phyloP scores from a whole-genome alignment of 2,797 vertebrate species.

The Luscinia megarhynchos region DNA sequence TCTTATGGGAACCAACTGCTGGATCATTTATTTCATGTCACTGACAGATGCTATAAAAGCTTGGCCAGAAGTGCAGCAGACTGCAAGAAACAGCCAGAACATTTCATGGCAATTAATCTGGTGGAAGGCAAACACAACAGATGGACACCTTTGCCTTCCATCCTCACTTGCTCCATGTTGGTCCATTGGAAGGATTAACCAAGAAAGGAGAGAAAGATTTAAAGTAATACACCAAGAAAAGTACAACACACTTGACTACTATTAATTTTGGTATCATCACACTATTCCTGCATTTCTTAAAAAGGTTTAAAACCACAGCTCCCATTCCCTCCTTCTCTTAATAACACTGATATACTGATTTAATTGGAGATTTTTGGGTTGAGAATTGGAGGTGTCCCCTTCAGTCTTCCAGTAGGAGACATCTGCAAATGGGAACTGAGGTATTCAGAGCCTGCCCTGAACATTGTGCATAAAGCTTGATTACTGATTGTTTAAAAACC shows the following conservation, averaged over 20 bases:
- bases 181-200: neutral
- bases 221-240: neutral
- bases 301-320: neutral
- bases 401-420: neutral
- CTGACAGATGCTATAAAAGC: neutral
- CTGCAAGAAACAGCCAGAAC: neutral
- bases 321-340: neutral
- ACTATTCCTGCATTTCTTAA: neutral
- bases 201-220: neutral
- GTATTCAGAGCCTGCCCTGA: neutral
- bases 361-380: neutral
- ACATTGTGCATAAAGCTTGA: neutral
- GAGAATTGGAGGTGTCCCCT: neutral
- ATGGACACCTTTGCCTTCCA: neutral
- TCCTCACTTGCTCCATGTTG: neutral
- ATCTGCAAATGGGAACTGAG: neutral
- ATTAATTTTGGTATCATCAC: accelerated
- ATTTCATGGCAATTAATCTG: neutral
- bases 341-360: neutral
- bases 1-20: neutral
- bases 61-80: neutral
- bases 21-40: neutral
- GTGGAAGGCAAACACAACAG: neutral
- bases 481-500: neutral
- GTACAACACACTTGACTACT: neutral